These are phyloP conservation scores for Zeus faber DNA, from an alignment of 2,113 vertebrate species.

Conservation along the genomic window DNA sequence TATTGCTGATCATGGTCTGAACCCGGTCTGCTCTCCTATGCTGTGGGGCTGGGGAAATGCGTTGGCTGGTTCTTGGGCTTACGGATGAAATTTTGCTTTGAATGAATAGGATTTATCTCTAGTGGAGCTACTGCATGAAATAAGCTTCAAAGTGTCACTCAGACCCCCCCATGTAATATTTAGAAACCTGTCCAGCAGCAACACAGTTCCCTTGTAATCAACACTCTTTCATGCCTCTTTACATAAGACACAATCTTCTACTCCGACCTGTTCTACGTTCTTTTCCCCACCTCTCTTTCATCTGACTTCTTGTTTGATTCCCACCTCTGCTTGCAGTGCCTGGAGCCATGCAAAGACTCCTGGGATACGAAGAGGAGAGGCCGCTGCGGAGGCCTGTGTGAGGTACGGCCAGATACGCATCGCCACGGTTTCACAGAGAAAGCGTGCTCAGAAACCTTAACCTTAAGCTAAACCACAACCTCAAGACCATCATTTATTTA, in stretches of 20 bases:
- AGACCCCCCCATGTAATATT: neutral
- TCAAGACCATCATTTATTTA: no score
- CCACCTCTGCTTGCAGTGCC: constrained; percentile 72
- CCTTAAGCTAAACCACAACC: no score
- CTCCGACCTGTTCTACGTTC: neutral
- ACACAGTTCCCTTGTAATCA: constrained; percentile 1
- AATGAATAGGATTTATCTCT: neutral
- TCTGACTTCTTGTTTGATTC: no score
- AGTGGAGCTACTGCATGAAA: neutral
- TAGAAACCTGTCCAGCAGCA: neutral
- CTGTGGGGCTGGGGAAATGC: neutral
- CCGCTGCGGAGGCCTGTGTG: constrained; percentile 79
- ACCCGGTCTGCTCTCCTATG: no score
- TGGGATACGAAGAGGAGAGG: constrained; percentile 78
- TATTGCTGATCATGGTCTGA: neutral
- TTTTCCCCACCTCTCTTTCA: neutral
- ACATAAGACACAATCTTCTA: neutral
- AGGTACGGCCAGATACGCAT: no score
- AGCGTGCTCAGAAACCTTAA: no score
- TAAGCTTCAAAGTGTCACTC: neutral
- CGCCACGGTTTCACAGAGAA: no score
- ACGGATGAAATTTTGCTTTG: neutral
- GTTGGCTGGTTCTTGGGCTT: neutral
- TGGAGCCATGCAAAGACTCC: constrained; percentile 89
- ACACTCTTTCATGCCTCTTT: neutral